These are phyloP conservation scores for Andinoacara biseriatus DNA, from an alignment of 2,113 vertebrate species.

Conservation along the genomic window DNA sequence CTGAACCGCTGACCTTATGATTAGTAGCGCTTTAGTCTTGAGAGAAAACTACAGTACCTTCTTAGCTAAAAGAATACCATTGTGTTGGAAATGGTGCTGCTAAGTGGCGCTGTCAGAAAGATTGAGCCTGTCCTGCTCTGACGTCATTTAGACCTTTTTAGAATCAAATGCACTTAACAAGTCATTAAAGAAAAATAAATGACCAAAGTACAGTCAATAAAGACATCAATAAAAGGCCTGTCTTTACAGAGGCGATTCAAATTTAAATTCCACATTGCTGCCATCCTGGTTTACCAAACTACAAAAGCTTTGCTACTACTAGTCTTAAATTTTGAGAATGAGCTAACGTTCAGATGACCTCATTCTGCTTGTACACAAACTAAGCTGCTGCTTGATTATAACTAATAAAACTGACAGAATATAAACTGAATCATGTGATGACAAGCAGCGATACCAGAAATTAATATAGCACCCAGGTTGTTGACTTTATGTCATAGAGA, in stretches of 20 bases:
- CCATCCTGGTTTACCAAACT: background rate
- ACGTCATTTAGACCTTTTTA: background rate
- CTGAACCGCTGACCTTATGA: too few species aligned
- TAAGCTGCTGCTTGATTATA: too few species aligned
- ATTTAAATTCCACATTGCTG: background rate
- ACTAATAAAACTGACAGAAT: too few species aligned
- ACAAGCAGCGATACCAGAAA: too few species aligned
- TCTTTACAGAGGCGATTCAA: background rate
- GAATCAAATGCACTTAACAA: background rate
- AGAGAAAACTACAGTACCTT: too few species aligned
- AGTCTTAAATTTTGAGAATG: background rate
- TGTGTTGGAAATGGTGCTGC: background rate
- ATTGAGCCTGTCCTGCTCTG: background rate
- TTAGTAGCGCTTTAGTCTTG: too few species aligned
- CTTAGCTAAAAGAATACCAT: background rate
- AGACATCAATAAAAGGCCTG: background rate
- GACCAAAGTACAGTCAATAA: conserved; percentile 18
- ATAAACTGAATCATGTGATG: too few species aligned
- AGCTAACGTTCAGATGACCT: background rate
- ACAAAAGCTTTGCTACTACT: background rate
- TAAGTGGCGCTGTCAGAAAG: background rate
- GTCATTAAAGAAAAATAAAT: conserved; percentile 27
- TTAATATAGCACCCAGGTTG: too few species aligned
- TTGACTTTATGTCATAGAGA: too few species aligned
- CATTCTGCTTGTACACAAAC: background rate